Evolutionary conservation across 1,140 invertebrate species (phyloP), one percentile per base, ranked within the genome.

Genomic region (Eufriesea mexicana): DNA sequence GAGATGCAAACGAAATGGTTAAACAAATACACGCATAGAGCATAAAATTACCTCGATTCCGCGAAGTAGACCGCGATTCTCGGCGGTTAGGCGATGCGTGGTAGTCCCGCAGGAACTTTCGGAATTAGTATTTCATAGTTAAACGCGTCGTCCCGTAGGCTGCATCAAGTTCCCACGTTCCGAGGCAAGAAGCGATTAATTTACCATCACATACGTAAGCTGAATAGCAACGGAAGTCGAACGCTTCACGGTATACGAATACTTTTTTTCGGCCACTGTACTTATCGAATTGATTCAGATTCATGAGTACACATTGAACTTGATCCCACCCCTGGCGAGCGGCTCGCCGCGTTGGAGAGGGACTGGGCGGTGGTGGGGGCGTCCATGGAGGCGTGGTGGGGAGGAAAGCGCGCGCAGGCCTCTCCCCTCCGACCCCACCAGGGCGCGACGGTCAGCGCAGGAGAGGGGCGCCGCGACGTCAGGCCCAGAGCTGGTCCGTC

Each of bases 401-500:
- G 16, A 68, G 83, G 42, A 14, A 78, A 77, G 87, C 87, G 87
- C 86, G 87, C 87, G 87, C 87, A 88, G 66, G 76, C 51, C 61
- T 83, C 84, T 85, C 68, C 66, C 79, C 80, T 84, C 67, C 68
- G 78, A 28, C 72, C 80, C 83, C 70, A 67, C 59, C 25, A 61
- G 8, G 16, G 16, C 49, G 59, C 74, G 85, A 61, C 76, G 51
- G 57, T 25, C 35, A 84, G 77, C 77, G 80, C 85, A 62, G 82
- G 88, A 89, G 88, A 89, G 89, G 89, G 85, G 83, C 76, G 79
- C 42, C 74, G 64, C 78, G 76, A 82, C 68, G 88, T 89, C 87
- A 79, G 89, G 81, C 80, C 88, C 86, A 86, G 88, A 86, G 89
- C 89, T 88, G 88, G 82, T 86, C 87, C 87, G 89, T 87, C 89